A percentile compares a stretch with the other conserved stretches of the same genome.
These are phyloP conservation scores for Archegozetes longisetosus DNA, from an alignment of 1,140 invertebrate genomes.

Conservation along the genomic window DNA sequence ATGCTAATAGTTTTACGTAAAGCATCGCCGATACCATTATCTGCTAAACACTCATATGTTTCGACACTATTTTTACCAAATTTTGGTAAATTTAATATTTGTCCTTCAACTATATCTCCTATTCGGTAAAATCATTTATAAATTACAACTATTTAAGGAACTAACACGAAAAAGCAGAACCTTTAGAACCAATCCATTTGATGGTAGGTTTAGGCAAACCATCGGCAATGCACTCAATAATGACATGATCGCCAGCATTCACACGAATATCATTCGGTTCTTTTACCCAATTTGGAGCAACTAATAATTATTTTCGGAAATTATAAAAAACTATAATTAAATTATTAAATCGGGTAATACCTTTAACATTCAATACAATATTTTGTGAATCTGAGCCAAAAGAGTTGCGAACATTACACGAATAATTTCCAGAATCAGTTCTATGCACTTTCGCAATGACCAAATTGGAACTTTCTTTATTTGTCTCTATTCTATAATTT, in stretches of 20 bases:
- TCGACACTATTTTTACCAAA: slow-evolving; percentile 7
- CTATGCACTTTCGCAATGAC: neutral
- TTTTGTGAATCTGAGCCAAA: slow-evolving; percentile 9
- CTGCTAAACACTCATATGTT: slow-evolving; percentile 14
- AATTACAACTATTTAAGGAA: slow-evolving; percentile 10
- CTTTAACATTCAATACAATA: slow-evolving; percentile 1
- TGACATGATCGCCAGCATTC: slow-evolving; percentile 59
- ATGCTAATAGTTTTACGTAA: slow-evolving; percentile 13
- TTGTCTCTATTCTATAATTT: neutral
- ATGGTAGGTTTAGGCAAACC: slow-evolving; percentile 71
- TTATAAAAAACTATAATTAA: neutral
- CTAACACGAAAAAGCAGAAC: slow-evolving; percentile 1
- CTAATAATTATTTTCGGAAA: slow-evolving; percentile 35
- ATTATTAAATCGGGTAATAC: neutral
- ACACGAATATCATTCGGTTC: slow-evolving; percentile 71
- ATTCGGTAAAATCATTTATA: slow-evolving; percentile 1
- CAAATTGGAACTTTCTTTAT: neutral
- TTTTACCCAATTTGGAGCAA: slow-evolving; percentile 75
- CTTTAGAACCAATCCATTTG: slow-evolving; percentile 44
- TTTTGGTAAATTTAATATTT: slow-evolving; percentile 13
- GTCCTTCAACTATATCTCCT: slow-evolving; percentile 8
- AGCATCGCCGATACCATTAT: slow-evolving; percentile 15
- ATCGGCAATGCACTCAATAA: slow-evolving; percentile 68
- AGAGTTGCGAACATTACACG: slow-evolving; percentile 17
- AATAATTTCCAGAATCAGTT: slow-evolving; percentile 18